Base-by-base conservation (phyloP, 2,797 vertebrate genomes). In the Mastacembelus armatus region DNA sequence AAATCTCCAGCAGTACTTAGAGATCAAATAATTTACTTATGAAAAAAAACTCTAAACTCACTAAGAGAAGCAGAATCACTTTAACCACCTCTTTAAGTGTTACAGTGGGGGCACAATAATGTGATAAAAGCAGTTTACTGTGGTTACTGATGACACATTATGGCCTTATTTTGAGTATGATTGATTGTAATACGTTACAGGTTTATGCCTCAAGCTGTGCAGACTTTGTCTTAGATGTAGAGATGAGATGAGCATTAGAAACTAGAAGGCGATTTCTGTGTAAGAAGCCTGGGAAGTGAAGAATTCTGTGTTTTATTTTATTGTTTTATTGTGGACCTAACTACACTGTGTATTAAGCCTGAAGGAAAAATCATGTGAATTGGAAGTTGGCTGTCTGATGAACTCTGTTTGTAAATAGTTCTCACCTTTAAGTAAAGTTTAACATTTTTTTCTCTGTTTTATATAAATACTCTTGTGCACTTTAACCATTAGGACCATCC, bases 391-490 rank as follows among this genome's bases (percentile, higher is more conserved):
- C 14, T 51, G 38, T 22, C 7, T 24, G 54, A 27, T 45, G 10
- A 51, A 50, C 22, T 42, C 22, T 1, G 3, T 12, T 16, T 81
- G 57, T 76, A 64, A 78, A 76, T 77, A 61, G 18, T 10, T 11
- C 2, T 40, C 10, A 11, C 57, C 16, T 65, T 39, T 33, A 52
- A 70, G 9, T 19, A 55, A 32, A 1, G 10, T n/a, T 58, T 27
- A 50, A 12, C 7, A 60, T 49, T 42, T 40, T 59, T 62, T 26
- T 47, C 2, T 64, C n/a, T 39, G 48, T 59, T 45, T 36, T 9
- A 54, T 81, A 77, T 71, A 74, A 74, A 81, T 79, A 68, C 39
- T 71, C 19, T 59, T 10, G 67, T 73, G 81, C 68, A 87, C 85
- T 88, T 86, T 84, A 81, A n/a, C n/a, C n/a, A n/a, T n/a, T 39